phyloP scores from a whole-genome alignment of 2,797 vertebrate species.

The Meda fulgida region DNA sequence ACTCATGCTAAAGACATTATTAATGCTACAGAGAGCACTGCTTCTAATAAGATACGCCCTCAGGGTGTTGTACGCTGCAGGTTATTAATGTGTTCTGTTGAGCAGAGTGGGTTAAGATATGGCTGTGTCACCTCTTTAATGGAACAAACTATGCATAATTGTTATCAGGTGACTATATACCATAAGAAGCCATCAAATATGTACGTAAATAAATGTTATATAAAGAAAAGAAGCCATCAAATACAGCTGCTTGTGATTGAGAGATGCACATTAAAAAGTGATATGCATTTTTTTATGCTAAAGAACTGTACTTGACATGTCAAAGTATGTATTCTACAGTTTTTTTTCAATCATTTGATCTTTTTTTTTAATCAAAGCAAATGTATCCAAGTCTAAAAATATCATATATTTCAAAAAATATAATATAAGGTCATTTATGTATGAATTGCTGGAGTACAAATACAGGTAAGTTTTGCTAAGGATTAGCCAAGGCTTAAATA shows the following conservation, averaged over 20 bases:
- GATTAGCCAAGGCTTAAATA: background rate
- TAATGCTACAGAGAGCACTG: slow-evolving; percentile 28
- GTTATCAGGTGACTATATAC: background rate
- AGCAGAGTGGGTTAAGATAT: slow-evolving; percentile 1
- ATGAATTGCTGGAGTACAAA: background rate
- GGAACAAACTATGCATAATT: background rate
- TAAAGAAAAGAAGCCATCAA: background rate
- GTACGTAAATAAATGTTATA: too few species aligned
- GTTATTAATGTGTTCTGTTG: background rate
- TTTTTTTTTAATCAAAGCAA: background rate
- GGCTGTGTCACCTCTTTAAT: background rate
- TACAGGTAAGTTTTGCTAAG: too few species aligned
- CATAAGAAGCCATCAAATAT: background rate
- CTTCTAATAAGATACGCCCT: background rate
- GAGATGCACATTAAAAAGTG: background rate
- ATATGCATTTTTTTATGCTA: background rate
- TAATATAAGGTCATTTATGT: background rate
- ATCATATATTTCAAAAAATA: background rate
- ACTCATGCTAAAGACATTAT: slow-evolving; percentile 37
- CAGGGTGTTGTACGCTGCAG: background rate
- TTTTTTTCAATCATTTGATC: background rate
- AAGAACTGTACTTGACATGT: background rate
- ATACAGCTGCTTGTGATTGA: background rate
- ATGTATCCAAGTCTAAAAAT: background rate
- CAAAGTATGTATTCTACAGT: background rate